These are phyloP conservation scores for Scartelaos histophorus DNA, from an alignment of 2,113 vertebrate species.

Conservation along the genomic window DNA sequence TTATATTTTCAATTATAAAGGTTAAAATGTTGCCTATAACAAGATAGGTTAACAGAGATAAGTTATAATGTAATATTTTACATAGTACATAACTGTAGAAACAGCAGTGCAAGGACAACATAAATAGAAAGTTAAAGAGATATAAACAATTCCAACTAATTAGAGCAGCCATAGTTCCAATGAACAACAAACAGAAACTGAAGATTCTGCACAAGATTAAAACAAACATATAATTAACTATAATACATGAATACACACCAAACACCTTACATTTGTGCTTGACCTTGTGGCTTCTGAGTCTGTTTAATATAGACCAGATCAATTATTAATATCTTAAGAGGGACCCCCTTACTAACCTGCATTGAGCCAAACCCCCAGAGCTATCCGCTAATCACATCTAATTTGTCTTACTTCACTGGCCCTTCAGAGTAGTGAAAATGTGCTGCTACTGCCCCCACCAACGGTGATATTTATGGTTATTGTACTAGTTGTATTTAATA, in stretches of 20 bases:
- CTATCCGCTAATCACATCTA: conserved; percentile 72
- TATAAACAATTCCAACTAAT: too few species aligned
- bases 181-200: too few species aligned
- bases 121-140: too few species aligned
- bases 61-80: too few species aligned
- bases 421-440: conserved; percentile 21
- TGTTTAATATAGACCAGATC: conserved; percentile 47
- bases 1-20: too few species aligned
- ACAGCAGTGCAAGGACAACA: too few species aligned
- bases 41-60: too few species aligned
- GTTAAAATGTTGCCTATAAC: too few species aligned
- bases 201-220: neutral
- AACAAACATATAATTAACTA: neutral
- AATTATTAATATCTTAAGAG: conserved; percentile 83
- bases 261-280: conserved; percentile 46
- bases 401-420: conserved; percentile 81
- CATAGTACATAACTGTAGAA: too few species aligned
- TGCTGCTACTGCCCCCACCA: neutral
- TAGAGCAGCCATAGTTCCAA: too few species aligned
- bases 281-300: conserved; percentile 39
- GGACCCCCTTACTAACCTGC: conserved; percentile 60
- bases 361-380: conserved; percentile 64
- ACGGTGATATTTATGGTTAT: neutral
- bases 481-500: neutral
- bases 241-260: conserved; percentile 15